Base-by-base conservation (phyloP, 2,888 invertebrate species). In the Catocala nupta region DNA sequence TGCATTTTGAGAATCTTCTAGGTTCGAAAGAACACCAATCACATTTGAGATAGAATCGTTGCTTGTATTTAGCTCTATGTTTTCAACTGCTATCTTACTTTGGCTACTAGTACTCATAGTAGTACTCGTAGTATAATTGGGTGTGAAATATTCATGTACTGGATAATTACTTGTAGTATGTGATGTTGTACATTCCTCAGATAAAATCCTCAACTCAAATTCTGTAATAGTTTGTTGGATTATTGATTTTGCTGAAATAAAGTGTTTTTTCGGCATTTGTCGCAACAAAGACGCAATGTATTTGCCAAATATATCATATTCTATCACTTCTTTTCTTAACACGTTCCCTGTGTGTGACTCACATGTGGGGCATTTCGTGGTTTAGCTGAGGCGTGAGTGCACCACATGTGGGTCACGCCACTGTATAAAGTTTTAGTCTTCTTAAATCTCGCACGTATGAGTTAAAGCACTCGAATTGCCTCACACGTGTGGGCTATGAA, bases 1-100 rank as follows among this genome's bases (percentile, higher is more conserved):
- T 51, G 45, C 56, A 62, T 53, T 56, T 62, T 56, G 62, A 62
- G 62, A 62, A 56, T 62, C 62, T 62, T 62, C 52, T 57, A 62
- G 62, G 60, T 62, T 62, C 62, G 53, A 62, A 59, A 62, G 62
- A 62, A 57, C 56, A 57, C 53, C 62, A 62, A 62, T 62, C 53
- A 62, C 62, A 62, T 63, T 63, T 63, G 57, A 58, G 63, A 63
- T 58, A 63, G 50, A 57, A 50, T 50, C 57, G 57, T 57, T 57
- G 57, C 57, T 57, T 50, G 57, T 50, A 57, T 50, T 57, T 57
- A 50, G 57, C 57, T 57, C 57, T 57, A 57, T 57, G 57, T 57
- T 57, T 57, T 57, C 50, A 57, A 57, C 57, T 50, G 50, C 57
- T 33, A 53, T 62, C 56, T 57, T 62, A 62, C 62, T 62, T 62